phyloP scores from a whole-genome alignment of 2,797 vertebrate species.

The Phoxinus dragarum region DNA sequence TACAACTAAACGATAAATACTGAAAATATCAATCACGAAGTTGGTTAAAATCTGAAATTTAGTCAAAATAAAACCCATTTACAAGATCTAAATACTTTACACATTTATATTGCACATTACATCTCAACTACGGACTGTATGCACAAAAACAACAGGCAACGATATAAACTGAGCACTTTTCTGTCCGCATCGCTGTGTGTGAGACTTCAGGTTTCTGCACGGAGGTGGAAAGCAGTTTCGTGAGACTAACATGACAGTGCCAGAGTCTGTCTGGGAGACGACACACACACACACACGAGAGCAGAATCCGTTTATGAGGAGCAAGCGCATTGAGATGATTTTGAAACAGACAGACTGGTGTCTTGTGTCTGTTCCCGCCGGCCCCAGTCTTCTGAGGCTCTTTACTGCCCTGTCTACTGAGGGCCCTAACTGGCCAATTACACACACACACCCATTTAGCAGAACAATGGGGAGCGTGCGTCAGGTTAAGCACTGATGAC shows the following conservation, averaged over 20 bases:
- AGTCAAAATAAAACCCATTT: not conserved
- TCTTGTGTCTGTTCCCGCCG: constrained; percentile 53
- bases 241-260: not conserved
- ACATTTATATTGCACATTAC: not conserved
- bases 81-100: not conserved
- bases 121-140: not conserved
- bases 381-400: constrained; percentile 62
- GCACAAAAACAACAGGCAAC: not conserved
- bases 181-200: not conserved
- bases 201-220: not conserved
- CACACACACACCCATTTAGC: constrained; percentile 79
- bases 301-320: not conserved
- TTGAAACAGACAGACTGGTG: constrained; percentile 18
- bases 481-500: constrained; percentile 70
- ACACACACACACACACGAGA: not conserved
- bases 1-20: too few relatives aligned
- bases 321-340: not conserved
- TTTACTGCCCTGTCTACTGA: constrained; percentile 72
- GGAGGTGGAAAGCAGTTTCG: not conserved
- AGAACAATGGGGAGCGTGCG: constrained; percentile 78
- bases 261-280: not conserved
- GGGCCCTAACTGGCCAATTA: constrained; percentile 81
- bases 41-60: not conserved
- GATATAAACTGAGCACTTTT: not conserved
- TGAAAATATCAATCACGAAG: too few relatives aligned